Base-by-base conservation (phyloP, 1,140 invertebrate genomes). In the Oryzaephilus surinamensis region DNA sequence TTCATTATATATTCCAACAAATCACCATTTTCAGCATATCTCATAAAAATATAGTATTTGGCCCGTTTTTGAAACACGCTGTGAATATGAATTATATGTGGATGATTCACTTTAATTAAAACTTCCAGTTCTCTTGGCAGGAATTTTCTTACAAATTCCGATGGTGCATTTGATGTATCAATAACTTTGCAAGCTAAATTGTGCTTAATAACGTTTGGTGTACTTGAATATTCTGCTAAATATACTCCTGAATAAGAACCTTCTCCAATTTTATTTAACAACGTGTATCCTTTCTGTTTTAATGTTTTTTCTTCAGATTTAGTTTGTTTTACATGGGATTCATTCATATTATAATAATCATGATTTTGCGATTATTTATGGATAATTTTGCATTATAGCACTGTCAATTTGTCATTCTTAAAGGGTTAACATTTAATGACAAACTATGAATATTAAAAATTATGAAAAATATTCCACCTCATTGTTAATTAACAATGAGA, bases 111-210 rank as follows among this genome's bases (percentile, higher is more conserved):
- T 49, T 79, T 72, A 10, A 73, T 65, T 7, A 82, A 57, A 12
- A 84, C 73, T 30, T 81, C 73, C 3, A 86, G 61, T 60, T 87
- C 83, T 12, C 83, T 62, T 0, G 81, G 80, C 17, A 86, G 62
- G 60, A 86, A 86, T 57, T 84, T 80, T 5, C 72, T 63, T 12
- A 79, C 67, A 50, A 84, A 84, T 50, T 86, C 79, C 45, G 74
- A 72, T 1, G 79, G 76, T 0, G 79, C 78, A 42, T 72, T 72
- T 2, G 65, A 59, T 2, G 73, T 75, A 52, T 86, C 78, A 31
- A 86, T 79, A 1, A 87, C 71, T 68, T 88, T 88, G 46, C 77
- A 80, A 1, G 78, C 79, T 41, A 81, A 46, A 43, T 61, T 50
- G 15, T 36, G 19, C 37, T 54, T 54, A 14, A 50, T 47, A 15